phyloP scores from a whole-genome alignment of 1,140 invertebrate genomes.

The Aphis gossypii region DNA sequence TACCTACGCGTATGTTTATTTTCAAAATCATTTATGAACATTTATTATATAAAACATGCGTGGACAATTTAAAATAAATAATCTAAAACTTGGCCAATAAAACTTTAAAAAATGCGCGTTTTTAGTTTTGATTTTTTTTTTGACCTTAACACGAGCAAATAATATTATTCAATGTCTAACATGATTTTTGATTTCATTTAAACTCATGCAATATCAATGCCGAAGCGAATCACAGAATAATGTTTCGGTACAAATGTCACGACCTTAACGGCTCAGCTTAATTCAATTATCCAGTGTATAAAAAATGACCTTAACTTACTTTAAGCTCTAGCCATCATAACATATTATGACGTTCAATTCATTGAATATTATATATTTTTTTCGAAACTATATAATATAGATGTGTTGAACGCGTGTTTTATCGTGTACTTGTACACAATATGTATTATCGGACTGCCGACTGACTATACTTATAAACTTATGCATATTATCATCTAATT shows the following conservation, averaged over 20 bases:
- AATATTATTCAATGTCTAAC: neutral
- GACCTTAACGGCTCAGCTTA: slow-evolving; percentile 2
- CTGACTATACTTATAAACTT: neutral
- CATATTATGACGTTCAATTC: neutral
- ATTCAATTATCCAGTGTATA: neutral
- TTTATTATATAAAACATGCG: neutral
- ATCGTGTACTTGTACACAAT: neutral
- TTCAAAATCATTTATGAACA: neutral
- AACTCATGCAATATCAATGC: slow-evolving; percentile 9
- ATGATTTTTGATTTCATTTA: neutral
- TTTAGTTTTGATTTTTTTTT: neutral
- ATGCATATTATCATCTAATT: no score
- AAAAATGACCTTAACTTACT: slow-evolving; percentile 46
- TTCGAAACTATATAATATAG: neutral
- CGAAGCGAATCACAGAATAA: slow-evolving; percentile 1
- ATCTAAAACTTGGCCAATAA: neutral
- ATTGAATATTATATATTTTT: neutral
- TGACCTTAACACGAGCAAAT: neutral
- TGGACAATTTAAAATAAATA: neutral
- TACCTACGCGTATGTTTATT: slow-evolving; percentile 7
- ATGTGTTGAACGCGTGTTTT: neutral
- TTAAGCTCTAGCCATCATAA: neutral
- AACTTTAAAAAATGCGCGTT: neutral
- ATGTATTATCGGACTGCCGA: neutral
- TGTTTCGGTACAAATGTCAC: neutral